A percentile compares a stretch with the other conserved stretches of the same genome.
These are phyloP conservation scores for Apamea anceps DNA, from an alignment of 2,888 invertebrate genomes.

Conservation along the genomic window DNA sequence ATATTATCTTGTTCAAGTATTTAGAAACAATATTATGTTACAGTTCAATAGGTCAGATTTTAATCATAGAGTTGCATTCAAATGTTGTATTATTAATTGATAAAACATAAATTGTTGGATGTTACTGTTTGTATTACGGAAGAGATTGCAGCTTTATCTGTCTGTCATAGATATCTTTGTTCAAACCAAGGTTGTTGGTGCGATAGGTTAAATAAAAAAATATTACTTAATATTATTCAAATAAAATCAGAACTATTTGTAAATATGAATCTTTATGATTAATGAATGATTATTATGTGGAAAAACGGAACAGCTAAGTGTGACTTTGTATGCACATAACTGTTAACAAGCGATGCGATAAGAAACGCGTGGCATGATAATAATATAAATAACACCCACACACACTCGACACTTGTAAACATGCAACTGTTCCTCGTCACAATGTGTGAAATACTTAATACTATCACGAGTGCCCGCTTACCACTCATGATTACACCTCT, in stretches of 20 bases:
- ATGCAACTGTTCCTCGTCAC: conserved; percentile 45
- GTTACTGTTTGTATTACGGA: background rate
- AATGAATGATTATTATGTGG: background rate
- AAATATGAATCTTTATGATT: background rate
- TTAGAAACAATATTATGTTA: conserved; percentile 13
- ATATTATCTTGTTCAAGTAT: conserved; percentile 13
- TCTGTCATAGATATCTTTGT: conserved; percentile 28
- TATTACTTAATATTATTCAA: background rate
- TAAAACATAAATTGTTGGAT: conserved; percentile 23
- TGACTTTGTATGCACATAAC: conserved; percentile 37
- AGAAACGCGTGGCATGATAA: conserved; percentile 67
- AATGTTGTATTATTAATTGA: conserved; percentile 12
- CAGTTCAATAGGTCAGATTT: conserved; percentile 28
- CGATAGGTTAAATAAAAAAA: background rate
- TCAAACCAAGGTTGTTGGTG: conserved; percentile 25
- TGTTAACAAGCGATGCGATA: conserved; percentile 57
- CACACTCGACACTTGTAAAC: conserved; percentile 59
- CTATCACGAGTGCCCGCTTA: conserved; percentile 40
- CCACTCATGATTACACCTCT: conserved; percentile 47
- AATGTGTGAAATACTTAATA: conserved; percentile 32
- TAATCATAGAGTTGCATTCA: conserved; percentile 2
- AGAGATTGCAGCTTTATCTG: conserved; percentile 42
- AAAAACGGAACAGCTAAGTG: background rate
- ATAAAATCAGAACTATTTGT: background rate
- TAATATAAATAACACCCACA: conserved; percentile 68